phyloP scores from a whole-genome alignment of 1,140 invertebrate species.

The Listronotus oregonensis region DNA sequence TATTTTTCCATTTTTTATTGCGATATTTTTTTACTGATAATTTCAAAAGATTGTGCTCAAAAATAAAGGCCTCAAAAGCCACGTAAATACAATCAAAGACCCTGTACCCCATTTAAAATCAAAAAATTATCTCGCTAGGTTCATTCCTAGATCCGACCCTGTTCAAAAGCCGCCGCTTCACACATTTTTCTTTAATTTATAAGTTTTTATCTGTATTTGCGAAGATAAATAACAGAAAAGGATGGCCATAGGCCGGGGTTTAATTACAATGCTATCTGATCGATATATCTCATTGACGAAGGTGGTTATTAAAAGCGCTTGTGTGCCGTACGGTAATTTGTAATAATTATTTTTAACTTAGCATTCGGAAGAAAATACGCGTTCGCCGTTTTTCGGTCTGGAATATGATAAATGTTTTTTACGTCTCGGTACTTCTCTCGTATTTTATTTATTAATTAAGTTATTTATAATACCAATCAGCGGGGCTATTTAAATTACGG shows the following conservation, averaged over 20 bases:
- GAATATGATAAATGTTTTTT: constrained; percentile 29
- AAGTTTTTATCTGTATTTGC: constrained; percentile 46
- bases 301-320: constrained; percentile 51
- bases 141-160: neutral
- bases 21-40: no score
- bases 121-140: no score
- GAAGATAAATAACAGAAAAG: constrained; percentile 42
- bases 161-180: constrained; percentile 19
- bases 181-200: constrained; percentile 40
- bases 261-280: constrained; percentile 52
- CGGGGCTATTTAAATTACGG: no score
- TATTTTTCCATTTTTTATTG: no score
- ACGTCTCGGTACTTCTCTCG: constrained; percentile 23
- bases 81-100: no score
- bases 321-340: constrained; percentile 49
- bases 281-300: constrained; percentile 48
- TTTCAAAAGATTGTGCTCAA: no score
- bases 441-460: constrained; percentile 9
- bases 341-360: constrained; percentile 54
- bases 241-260: constrained; percentile 42
- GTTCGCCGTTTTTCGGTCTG: constrained; percentile 29
- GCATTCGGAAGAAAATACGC: constrained; percentile 27
- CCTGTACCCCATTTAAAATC: no score
- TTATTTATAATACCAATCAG: no score
- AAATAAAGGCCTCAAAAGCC: no score